These are phyloP conservation scores for Thamnaconus septentrionalis DNA, from an alignment of 2,113 vertebrate genomes.

Conservation along the genomic window DNA sequence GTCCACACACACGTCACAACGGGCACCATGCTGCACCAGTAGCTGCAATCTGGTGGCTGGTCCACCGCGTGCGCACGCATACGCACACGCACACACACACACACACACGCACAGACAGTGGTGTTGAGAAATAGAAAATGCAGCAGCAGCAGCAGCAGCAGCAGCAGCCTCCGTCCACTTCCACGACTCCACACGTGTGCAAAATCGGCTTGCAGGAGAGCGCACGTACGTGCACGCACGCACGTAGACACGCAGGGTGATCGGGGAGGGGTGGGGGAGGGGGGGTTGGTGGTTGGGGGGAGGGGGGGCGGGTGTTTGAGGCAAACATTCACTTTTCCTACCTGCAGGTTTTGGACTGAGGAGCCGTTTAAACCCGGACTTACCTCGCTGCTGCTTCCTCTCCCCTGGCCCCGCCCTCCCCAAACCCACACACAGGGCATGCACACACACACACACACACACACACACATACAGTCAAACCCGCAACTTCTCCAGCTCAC, in stretches of 20 bases:
- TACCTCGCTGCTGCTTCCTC: slow-evolving; percentile 73
- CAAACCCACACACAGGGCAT: slow-evolving; percentile 62
- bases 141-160: not conserved
- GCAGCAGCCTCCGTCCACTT: not conserved
- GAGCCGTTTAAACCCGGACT: slow-evolving; percentile 75
- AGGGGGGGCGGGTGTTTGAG: slow-evolving; percentile 19
- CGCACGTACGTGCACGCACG: slow-evolving; percentile 31
- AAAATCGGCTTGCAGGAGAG: not conserved
- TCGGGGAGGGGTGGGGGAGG: slow-evolving; percentile 27
- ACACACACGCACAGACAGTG: no score
- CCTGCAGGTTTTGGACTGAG: slow-evolving; percentile 72
- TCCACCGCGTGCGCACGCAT: not conserved
- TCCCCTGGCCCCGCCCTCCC: slow-evolving; percentile 64
- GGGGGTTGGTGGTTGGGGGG: slow-evolving; percentile 19
- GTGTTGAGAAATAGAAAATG: not conserved
- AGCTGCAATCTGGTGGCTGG: slow-evolving; percentile 49
- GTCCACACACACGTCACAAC: slow-evolving; percentile 58
- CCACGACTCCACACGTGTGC: slow-evolving; percentile 17
- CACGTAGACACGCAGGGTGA: slow-evolving; percentile 36
- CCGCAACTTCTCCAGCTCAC: slow-evolving; percentile 28
- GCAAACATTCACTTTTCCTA: slow-evolving; percentile 68
- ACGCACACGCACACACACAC: slow-evolving; percentile 1
- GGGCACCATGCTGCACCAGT: slow-evolving; percentile 65
- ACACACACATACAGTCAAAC: slow-evolving; percentile 23
- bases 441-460: slow-evolving; percentile 56